Percentiles rank a stretch among this genome's conserved stretches.
Evolutionary conservation across 2,113 vertebrate genomes (phyloP).

Genomic region (Daubentonia madagascariensis): DNA sequence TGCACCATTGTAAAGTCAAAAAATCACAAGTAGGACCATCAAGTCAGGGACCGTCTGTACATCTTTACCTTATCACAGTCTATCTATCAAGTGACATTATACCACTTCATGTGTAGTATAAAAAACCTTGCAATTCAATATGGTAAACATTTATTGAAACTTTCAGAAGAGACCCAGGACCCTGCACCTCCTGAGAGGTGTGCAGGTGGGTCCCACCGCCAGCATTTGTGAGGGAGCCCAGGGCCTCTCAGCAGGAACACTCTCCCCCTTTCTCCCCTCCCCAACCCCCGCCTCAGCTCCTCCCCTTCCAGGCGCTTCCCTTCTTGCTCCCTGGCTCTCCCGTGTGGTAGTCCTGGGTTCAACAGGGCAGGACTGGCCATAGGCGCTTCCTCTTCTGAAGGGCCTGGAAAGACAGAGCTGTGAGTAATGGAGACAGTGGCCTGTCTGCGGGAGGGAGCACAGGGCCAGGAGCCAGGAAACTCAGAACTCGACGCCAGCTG

Average conservation of each 20-base stretch:
- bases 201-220: not conserved
- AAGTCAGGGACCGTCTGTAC: not conserved
- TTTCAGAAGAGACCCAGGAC: not conserved
- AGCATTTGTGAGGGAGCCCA: accelerated
- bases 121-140: not conserved
- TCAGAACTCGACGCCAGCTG: not conserved
- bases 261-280: no score
- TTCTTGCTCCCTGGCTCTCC: slow-evolving; percentile 58
- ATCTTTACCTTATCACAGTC: not conserved
- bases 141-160: not conserved
- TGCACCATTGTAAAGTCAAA: not conserved
- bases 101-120: not conserved
- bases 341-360: slow-evolving; percentile 56
- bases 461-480: not conserved
- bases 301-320: no score
- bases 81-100: not conserved
- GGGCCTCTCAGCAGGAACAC: not conserved
- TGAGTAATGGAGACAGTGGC: not conserved
- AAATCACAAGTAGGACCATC: not conserved
- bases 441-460: not conserved
- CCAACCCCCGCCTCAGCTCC: not conserved
- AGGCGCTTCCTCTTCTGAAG: not conserved
- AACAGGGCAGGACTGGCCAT: not conserved
- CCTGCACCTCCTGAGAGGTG: not conserved
- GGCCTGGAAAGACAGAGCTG: not conserved